Evolutionary conservation across 2,113 vertebrate genomes (phyloP), one percentile per base, ranked within the genome.

Genomic region (Lepidothrix coronata): DNA sequence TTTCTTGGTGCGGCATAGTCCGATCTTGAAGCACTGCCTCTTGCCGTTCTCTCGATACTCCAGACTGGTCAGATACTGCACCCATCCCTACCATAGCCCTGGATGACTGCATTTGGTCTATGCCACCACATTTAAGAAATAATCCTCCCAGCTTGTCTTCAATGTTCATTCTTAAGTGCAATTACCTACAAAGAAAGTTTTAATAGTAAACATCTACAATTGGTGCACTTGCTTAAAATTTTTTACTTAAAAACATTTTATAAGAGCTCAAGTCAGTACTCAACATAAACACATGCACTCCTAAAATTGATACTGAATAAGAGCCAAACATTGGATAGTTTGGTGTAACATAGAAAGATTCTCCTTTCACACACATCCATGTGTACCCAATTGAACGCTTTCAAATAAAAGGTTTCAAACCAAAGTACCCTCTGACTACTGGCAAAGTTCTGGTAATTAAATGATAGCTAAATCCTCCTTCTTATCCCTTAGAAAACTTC

Each of bases 121-220:
- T 98, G 96, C 98, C 98, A 98, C 98, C 98, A 98, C 99, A 99
- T 99, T 99, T 99, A 97, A 99, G 98, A 98, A 99, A 98, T 97
- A 99, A 99, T 92, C 99, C 99, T 97, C 99, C 99, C 97, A 99
- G 97, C 97, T 99, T 99, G 98, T 99, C 99, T 97, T 99, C 99
- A 97, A 99, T 98, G 98, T 99, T 99, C 99, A 99, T 99, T 98
- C 98, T 98, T 99, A 98, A 98, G 97, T 98, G 97, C 97, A 98
- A 97, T 96, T 97, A 97, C 98, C 98, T 98, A 97, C 95, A 98
- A 98, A 97, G 94, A 98, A 95, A 98, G 97, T 97, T 97, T 95
- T 97, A 94, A 97, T 91, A 98, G 96, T 97, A 97, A 98, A 97
- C 92, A 98, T 90, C 97, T 97, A 80, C 91, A 97, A 95, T 95